These are phyloP conservation scores for Ascidia mentula DNA, from an alignment of 23 tunicate genomes.

Conservation along the genomic window DNA sequence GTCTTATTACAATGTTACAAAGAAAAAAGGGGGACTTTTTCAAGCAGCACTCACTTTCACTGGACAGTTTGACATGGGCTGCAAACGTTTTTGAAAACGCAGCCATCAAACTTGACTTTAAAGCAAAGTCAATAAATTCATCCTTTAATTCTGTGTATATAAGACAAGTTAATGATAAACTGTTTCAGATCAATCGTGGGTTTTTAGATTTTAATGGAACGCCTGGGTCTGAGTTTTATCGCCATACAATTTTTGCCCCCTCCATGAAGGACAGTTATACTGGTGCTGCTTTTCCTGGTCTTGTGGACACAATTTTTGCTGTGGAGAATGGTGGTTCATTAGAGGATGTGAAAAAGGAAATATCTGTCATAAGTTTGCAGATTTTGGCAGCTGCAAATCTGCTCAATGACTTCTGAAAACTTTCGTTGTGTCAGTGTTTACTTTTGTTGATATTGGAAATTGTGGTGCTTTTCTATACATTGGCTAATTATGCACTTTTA, in stretches of 20 bases:
- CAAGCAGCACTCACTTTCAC: slow-evolving; percentile 13
- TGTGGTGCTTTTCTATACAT: no score
- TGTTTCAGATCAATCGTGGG: no score
- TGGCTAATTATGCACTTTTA: no score
- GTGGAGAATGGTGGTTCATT: slow-evolving; percentile 30
- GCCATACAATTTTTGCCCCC: no score
- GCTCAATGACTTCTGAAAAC: no score
- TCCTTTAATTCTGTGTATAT: slow-evolving; percentile 31
- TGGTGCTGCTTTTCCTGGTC: slow-evolving; percentile 76
- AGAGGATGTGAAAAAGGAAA: slow-evolving; percentile 63
- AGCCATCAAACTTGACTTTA: slow-evolving; percentile 7
- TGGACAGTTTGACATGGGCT: slow-evolving; percentile 20
- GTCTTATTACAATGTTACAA: slow-evolving; percentile 20
- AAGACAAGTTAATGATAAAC: slow-evolving; percentile 57
- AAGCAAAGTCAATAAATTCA: slow-evolving; percentile 2
- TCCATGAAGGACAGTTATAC: slow-evolving; percentile 55
- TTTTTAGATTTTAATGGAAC: no score
- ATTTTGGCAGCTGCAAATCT: slow-evolving; percentile 63
- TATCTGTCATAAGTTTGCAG: slow-evolving; percentile 60
- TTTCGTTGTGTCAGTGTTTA: no score
- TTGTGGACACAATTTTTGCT: slow-evolving; percentile 54
- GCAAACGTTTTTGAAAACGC: slow-evolving; percentile 13
- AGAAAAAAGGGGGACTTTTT: slow-evolving; percentile 16
- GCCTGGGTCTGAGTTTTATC: no score
- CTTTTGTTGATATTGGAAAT: no score